Percentiles rank a stretch among this genome's conserved stretches.
Evolutionary conservation across 2,797 vertebrate genomes (phyloP).

Genomic region (Xiphophorus birchmanni): DNA sequence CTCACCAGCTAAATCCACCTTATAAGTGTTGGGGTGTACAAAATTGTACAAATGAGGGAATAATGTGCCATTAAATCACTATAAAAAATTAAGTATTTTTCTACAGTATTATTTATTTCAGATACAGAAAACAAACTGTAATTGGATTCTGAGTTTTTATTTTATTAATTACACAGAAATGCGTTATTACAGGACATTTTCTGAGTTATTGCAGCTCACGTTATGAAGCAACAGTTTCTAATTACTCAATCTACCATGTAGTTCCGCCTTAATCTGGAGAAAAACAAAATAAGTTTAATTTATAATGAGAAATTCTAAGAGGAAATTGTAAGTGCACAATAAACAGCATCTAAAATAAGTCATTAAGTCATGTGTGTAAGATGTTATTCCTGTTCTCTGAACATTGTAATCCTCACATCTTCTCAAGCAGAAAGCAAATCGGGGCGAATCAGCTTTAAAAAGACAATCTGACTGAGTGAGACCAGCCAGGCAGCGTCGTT

Average conservation of each 20-base stretch:
- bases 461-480: constrained; percentile 19
- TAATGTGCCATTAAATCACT: too few species aligned
- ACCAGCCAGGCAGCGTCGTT: constrained; percentile 1
- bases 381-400: neutral
- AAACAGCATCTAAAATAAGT: neutral
- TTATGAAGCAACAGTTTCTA: neutral
- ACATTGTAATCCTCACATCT: neutral
- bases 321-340: neutral
- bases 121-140: neutral
- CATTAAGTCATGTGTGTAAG: neutral
- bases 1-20: constrained; percentile 22
- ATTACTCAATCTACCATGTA: neutral
- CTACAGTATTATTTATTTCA: neutral
- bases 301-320: neutral
- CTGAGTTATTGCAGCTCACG: neutral
- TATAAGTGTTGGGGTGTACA: neutral
- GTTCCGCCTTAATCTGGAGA: neutral
- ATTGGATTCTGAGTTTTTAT: neutral
- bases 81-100: too few species aligned
- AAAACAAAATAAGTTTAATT: too few species aligned
- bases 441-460: constrained; percentile 5
- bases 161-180: neutral
- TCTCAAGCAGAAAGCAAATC: neutral
- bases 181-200: neutral
- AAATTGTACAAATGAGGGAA: neutral